Evolutionary conservation across 2,888 invertebrate genomes (phyloP).

Genomic region (Luperina testacea): DNA sequence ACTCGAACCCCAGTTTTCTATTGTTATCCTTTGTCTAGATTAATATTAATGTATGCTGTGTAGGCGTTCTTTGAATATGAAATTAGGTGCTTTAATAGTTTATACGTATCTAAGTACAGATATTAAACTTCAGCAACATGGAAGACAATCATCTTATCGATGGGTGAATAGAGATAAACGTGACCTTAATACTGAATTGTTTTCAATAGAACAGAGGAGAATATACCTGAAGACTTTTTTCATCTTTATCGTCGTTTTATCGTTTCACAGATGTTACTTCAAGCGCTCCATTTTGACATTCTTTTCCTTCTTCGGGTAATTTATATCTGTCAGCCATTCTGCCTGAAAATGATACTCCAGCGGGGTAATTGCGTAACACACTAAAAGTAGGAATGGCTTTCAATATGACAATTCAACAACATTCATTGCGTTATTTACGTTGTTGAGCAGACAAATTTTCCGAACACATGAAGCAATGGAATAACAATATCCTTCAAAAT

Average conservation of each 20-base stretch:
- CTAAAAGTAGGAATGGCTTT: background rate
- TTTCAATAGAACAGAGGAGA: constrained; percentile 7
- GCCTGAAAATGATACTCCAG: background rate
- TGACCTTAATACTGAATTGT: constrained; percentile 19
- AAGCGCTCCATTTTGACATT: constrained; percentile 10
- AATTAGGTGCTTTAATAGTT: constrained; percentile 61
- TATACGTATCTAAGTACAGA: constrained; percentile 37
- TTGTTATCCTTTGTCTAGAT: constrained; percentile 68
- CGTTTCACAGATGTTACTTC: constrained; percentile 24
- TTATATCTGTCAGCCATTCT: constrained; percentile 24
- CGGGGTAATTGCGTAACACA: background rate
- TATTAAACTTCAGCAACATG: constrained; percentile 34
- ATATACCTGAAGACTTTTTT: background rate
- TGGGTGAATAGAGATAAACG: constrained; percentile 20
- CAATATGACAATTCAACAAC: background rate
- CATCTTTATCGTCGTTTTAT: constrained; percentile 6
- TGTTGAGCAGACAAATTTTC: background rate
- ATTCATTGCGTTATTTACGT: background rate
- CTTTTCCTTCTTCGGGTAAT: constrained; percentile 15
- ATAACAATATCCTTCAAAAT: background rate
- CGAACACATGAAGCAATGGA: background rate
- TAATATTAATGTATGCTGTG: constrained; percentile 68
- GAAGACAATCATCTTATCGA: constrained; percentile 33
- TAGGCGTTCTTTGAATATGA: constrained; percentile 69
- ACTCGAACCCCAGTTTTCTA: constrained; percentile 56